Evolutionary conservation across 2,797 vertebrate genomes (phyloP).

Genomic region (Gambelia wislizenii): DNA sequence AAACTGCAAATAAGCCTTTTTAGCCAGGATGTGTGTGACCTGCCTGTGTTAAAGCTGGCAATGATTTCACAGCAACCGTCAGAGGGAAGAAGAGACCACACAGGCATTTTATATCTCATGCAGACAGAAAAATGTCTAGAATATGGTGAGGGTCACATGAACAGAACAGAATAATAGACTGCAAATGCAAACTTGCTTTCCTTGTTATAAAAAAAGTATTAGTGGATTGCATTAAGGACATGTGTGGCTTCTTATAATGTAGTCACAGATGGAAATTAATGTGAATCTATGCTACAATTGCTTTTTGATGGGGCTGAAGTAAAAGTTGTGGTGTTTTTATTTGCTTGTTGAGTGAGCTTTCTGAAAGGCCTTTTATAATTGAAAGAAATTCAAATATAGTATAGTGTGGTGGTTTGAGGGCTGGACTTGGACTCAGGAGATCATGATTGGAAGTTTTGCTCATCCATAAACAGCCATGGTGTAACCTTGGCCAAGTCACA

Average conservation of each 20-base stretch:
- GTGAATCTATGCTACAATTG: slow-evolving; percentile 41
- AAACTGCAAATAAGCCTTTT: slow-evolving; percentile 20
- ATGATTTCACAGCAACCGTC: not conserved
- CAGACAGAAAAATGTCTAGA: slow-evolving; percentile 31
- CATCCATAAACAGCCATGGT: too few species aligned
- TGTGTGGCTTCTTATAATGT: not conserved
- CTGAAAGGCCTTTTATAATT: slow-evolving; percentile 27
- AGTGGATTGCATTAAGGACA: slow-evolving; percentile 33
- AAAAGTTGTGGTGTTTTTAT: slow-evolving; percentile 18
- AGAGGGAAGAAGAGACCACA: not conserved
- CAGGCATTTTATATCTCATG: slow-evolving; percentile 38
- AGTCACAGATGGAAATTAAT: slow-evolving; percentile 9
- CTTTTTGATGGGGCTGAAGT: slow-evolving; percentile 26
- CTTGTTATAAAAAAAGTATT: slow-evolving; percentile 1
- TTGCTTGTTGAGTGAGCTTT: not conserved
- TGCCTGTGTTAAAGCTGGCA: not conserved
- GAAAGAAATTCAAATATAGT: not conserved
- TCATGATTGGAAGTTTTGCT: too few species aligned
- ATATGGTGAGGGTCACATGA: not conserved
- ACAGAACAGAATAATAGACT: slow-evolving; percentile 28
- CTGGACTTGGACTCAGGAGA: too few species aligned
- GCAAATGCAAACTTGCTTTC: slow-evolving; percentile 30
- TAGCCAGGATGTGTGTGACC: not conserved
- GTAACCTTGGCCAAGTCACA: too few species aligned
- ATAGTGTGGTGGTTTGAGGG: too few species aligned